phyloP scores from a whole-genome alignment of 2,888 invertebrate genomes.

The Ormyrus thymus region DNA sequence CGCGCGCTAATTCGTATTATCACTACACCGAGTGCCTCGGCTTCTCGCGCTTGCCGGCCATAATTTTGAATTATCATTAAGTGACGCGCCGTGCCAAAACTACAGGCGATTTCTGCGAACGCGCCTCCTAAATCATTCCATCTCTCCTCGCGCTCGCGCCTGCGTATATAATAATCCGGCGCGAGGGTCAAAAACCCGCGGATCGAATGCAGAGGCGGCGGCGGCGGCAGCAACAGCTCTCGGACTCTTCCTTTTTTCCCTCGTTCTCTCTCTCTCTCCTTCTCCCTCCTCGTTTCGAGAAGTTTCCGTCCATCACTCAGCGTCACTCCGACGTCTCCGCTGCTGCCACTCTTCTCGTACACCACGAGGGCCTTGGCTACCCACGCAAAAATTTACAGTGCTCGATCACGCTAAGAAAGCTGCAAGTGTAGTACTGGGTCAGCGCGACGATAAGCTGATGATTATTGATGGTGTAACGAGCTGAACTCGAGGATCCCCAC shows the following conservation, averaged over 20 bases:
- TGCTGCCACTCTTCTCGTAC: slow-evolving; percentile 58
- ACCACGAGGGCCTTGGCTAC: background rate
- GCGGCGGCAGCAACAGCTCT: background rate
- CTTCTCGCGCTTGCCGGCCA: slow-evolving; percentile 26
- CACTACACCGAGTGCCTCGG: background rate
- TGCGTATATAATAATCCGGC: slow-evolving; percentile 61
- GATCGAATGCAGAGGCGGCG: slow-evolving; percentile 47
- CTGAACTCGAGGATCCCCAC: background rate
- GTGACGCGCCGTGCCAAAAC: slow-evolving; percentile 70
- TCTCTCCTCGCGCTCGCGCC: slow-evolving; percentile 39
- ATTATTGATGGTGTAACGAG: no score
- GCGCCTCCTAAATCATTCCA: slow-evolving; percentile 50
- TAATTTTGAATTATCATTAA: slow-evolving; percentile 54
- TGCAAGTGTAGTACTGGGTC: no score
- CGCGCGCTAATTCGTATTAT: slow-evolving; percentile 36
- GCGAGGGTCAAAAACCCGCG: slow-evolving; percentile 52
- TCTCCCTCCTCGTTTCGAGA: slow-evolving; percentile 56
- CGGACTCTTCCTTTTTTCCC: no score
- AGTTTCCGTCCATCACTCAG: slow-evolving; percentile 70
- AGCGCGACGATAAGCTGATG: no score
- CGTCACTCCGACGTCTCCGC: slow-evolving; percentile 62
- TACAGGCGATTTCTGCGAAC: slow-evolving; percentile 69
- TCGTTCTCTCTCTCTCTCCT: slow-evolving; percentile 44
- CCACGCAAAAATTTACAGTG: slow-evolving; percentile 3
- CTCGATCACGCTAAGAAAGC: no score